Percentiles rank a stretch among this genome's conserved stretches.
Conservation (phyloP, 2,888 invertebrate species). For the Periphyllus acericola region DNA sequence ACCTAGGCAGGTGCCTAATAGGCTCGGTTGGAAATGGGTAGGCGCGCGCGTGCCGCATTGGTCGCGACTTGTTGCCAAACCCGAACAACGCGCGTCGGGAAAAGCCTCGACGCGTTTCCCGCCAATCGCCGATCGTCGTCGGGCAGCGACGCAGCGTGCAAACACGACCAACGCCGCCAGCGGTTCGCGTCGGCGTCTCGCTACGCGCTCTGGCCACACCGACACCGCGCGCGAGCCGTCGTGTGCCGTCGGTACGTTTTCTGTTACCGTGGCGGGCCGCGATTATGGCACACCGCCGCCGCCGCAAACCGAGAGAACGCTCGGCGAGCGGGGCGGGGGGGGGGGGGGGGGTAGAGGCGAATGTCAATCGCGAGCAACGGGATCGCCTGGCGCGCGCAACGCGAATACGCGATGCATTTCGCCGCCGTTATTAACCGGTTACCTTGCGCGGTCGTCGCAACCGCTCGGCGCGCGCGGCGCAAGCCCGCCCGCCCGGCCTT, state of each 20-base stretch:
- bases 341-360: background rate
- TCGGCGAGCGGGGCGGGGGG: background rate
- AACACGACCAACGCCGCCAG: background rate
- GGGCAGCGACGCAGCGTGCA: background rate
- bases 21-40: no score
- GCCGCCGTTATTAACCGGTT: constrained; percentile 48
- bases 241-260: background rate
- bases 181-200: background rate
- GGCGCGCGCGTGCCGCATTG: background rate
- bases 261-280: no score
- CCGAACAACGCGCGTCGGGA: background rate
- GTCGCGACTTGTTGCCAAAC: background rate
- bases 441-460: constrained; percentile 13
- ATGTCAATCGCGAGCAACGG: constrained; percentile 54
- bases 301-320: background rate
- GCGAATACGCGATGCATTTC: background rate
- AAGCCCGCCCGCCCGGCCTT: constrained; percentile 15
- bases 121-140: no score
- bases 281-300: no score
- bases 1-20: no score
- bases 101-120: background rate
- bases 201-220: background rate
- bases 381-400: constrained; percentile 36
- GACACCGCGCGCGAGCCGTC: background rate
- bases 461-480: background rate